Evolutionary conservation across 2,797 vertebrate genomes (phyloP).

Genomic region (Chiroxiphia lanceolata): DNA sequence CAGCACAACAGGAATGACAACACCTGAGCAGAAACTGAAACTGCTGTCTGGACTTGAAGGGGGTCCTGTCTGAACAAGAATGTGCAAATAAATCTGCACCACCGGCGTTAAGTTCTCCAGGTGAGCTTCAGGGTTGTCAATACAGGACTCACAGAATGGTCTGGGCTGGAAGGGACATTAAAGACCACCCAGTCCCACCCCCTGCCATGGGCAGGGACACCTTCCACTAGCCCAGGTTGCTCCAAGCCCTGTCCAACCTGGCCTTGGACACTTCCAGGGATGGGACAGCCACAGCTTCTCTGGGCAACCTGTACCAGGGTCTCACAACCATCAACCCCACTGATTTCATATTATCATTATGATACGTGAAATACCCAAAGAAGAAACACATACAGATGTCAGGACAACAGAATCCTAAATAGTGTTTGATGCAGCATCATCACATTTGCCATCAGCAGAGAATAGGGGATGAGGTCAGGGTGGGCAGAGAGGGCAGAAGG

Average conservation of each 20-base stretch:
- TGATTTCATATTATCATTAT: not conserved
- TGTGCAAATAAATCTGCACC: not conserved
- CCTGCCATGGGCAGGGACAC: not conserved
- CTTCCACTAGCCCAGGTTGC: fast-evolving
- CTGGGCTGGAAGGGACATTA: not conserved
- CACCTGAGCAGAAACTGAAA: not conserved
- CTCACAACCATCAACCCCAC: not conserved
- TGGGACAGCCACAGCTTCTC: not conserved
- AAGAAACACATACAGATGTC: not conserved
- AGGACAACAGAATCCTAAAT: not conserved
- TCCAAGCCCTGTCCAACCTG: fast-evolving
- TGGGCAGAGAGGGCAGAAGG: not conserved
- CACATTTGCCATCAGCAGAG: not conserved
- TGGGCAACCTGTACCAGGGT: not conserved
- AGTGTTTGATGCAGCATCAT: not conserved
- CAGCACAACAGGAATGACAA: not conserved
- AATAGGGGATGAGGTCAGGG: not conserved
- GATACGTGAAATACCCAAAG: not conserved
- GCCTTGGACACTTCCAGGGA: not conserved
- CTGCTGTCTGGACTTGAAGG: not conserved
- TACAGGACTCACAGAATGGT: not conserved
- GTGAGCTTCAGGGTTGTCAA: not conserved
- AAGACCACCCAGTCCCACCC: not conserved
- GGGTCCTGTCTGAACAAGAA: not conserved
- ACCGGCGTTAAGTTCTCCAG: not conserved